Percentiles rank a stretch among this genome's conserved stretches.
Conservation (phyloP, 1,140 invertebrate genomes). For the Dysdera silvatica region DNA sequence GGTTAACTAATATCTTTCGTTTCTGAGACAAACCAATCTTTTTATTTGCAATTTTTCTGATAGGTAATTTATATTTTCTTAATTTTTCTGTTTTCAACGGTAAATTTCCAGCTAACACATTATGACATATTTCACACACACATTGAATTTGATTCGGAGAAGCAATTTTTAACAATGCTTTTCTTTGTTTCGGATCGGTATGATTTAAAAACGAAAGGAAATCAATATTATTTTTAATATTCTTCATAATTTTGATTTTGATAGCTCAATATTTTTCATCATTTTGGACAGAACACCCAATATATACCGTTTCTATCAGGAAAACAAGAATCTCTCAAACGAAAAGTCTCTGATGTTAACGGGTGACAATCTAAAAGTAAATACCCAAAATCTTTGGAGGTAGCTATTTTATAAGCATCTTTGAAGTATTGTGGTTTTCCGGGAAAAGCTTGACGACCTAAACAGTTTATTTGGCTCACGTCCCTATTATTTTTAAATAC, state of each 20-base stretch:
- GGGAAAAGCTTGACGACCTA: not conserved
- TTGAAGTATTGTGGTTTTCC: not conserved
- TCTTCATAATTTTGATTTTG: no score
- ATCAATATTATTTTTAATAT: not conserved
- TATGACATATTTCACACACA: constrained; percentile 13
- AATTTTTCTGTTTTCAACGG: constrained; percentile 2
- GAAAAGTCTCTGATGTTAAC: not conserved
- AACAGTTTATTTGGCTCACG: constrained; percentile 11
- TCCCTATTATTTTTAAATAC: constrained; percentile 18
- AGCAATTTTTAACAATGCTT: not conserved
- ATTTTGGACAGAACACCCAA: constrained; percentile 5
- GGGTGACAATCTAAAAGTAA: constrained; percentile 14
- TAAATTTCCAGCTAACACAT: constrained; percentile 5
- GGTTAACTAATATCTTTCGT: not conserved
- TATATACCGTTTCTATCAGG: constrained; percentile 1
- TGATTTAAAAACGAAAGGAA: not conserved
- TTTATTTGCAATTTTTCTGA: not conserved
- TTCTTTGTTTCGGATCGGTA: not conserved
- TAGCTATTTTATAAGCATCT: constrained; percentile 17
- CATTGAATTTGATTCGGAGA: not conserved
- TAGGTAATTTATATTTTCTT: constrained; percentile 4
- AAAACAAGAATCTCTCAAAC: constrained; percentile 1
- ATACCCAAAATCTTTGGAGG: not conserved
- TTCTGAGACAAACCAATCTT: not conserved
- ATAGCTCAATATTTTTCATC: no score